A percentile compares a stretch with the other conserved stretches of the same genome.
phyloP scores from a whole-genome alignment of 2,797 vertebrate genomes.

The Trachurus trachurus region DNA sequence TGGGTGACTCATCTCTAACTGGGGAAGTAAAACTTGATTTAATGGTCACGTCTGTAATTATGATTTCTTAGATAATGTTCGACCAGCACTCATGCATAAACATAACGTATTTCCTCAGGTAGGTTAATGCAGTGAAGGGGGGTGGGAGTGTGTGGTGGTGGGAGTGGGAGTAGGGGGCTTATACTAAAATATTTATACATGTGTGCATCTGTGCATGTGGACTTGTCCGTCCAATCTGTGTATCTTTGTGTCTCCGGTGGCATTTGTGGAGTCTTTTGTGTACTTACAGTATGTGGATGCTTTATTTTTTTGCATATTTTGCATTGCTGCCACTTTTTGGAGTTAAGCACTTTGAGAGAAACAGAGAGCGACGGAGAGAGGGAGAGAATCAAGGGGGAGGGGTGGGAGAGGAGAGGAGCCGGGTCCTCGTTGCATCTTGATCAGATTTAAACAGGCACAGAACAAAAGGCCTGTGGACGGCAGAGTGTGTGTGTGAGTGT shows the following conservation, averaged over 20 bases:
- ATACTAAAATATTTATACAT: conserved; percentile 40
- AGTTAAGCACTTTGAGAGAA: conserved; percentile 44
- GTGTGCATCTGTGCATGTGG: conserved; percentile 30
- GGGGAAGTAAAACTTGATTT: not conserved
- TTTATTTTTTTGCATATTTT: conserved; percentile 22
- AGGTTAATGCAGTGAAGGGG: not conserved
- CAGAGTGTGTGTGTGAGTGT: conserved; percentile 31
- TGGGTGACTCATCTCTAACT: not conserved
- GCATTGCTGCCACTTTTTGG: conserved; percentile 48
- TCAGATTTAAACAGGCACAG: conserved; percentile 58
- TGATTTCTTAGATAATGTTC: not conserved
- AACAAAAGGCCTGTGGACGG: conserved; percentile 52
- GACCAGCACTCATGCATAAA: not conserved
- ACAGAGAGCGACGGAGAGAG: conserved; percentile 7
- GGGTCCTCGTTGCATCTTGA: conserved; percentile 41
- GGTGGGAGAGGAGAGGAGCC: not conserved
- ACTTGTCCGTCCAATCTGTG: conserved; percentile 16
- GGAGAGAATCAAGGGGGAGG: not conserved
- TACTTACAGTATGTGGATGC: conserved; percentile 34
- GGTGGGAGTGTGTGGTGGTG: too few relatives aligned
- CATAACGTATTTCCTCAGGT: conserved; percentile 1
- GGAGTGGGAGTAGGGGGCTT: not conserved
- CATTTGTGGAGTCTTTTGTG: conserved; percentile 28
- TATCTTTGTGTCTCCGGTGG: conserved; percentile 37
- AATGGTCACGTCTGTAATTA: not conserved